Base-by-base conservation (phyloP, 2,113 vertebrate species). In the Spea bombifrons region DNA sequence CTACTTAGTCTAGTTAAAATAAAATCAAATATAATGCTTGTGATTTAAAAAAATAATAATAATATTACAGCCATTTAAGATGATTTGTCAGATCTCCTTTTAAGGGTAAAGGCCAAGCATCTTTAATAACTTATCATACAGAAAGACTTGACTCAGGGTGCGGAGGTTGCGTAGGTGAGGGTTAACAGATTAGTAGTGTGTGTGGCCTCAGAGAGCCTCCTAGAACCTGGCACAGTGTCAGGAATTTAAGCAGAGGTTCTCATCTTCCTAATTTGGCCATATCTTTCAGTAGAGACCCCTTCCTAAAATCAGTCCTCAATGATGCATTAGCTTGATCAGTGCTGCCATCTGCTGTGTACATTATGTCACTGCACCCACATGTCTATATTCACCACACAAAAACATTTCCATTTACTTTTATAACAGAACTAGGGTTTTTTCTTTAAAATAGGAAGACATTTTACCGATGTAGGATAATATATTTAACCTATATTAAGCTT, bases 201-300 rank as follows among this genome's bases (percentile, higher is more conserved):
- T 78, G 45, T 47, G 70, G 70, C 7, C 66, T 57, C 48, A 10
- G 49, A 47, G 52, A 79, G 64, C 67, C 44, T 79, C 49, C 63
- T 16, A 55, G 59, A 43, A 13, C 49, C 44, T 79, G 77, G 77
- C 70, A 73, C 7, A 13, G 44, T 13, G 16, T 79, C 77, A 79
- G 50, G 77, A 79, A 79, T 79, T 67, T 48, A 48, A 44, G 72
- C 70, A 73, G 44, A 73, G 30, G 64, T 63, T 63, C 70, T 79
- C 76, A 79, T 79, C 63, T 79, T 79, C 77, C 77, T 79, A 79
- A 79, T 79, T 79, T 79, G 77, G 77, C 63, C 59, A 79, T 79
- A 79, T 73, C 50, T 73, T 65, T 73, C 44, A 73, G 49, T 5
- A 52, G 65, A 55, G 63, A 44, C 57, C 66, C 63, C 77, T 57